Evolutionary conservation across 2,113 vertebrate genomes (phyloP), one percentile per base, ranked within the genome.

Genomic region (Ascaphus truei): DNA sequence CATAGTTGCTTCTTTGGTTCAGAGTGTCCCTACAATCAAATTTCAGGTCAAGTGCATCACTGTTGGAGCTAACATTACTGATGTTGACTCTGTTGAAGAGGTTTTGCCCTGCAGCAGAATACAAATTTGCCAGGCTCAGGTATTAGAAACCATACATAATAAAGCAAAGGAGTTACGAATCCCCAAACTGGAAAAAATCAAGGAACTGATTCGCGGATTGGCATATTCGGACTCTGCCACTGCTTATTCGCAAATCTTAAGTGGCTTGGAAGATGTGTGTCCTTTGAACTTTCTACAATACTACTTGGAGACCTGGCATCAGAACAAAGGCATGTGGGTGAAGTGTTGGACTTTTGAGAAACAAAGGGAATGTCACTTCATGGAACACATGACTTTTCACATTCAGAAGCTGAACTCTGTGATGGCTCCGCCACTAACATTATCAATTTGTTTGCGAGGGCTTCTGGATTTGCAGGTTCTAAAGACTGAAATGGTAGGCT

Each of bases 1-100:
- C 11, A 72, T 75, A 4, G 65, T 79, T 12, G 75, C 76, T 48
- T 81, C 80, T 1, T 62, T 85, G 67, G 76, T 83, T 33, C 78
- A 83, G 56, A 83, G 80, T 2, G 75, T 74, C 1, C 83, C 81
- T 0, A 71, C 78, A 0, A 71, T 85, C 43, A 79, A 79, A 47
- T 76, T 67, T 58, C 75, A 78, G 5, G 81, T 80, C 30, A 80
- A 81, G 57, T 80, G 80, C 47, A 60, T 85, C n/a, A 85, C 79
- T 0, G 73, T 82, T 0, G 80, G 77, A 4, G 76, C 80, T 0
- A 81, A 85, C 50, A 41, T 71, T 1, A 75, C 73, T 0, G 72
- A 75, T 80, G 41, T 72, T 85, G 1, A 79, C 82, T 76, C 59
- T 73, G 1, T 75, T 85, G 20, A 83, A 83, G 30, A 67, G 10